These are phyloP conservation scores for Archaeoteleia sp. DNA, from an alignment of 2,888 invertebrate species.

Conservation along the genomic window DNA sequence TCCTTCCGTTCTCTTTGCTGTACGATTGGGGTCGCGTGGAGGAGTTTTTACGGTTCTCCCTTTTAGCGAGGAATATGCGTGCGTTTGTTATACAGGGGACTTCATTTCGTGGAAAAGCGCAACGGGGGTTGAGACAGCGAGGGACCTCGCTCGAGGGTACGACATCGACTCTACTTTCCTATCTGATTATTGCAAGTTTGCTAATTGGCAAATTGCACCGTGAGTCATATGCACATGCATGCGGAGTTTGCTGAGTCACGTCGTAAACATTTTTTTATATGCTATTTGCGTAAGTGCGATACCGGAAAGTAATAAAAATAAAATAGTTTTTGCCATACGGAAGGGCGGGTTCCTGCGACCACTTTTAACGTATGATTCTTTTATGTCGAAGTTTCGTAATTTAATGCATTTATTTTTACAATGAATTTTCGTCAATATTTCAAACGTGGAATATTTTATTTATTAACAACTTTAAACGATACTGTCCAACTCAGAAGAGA, in stretches of 20 bases:
- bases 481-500: no score
- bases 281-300: slow-evolving; percentile 2
- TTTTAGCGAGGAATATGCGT: slow-evolving; percentile 47
- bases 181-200: slow-evolving; percentile 67
- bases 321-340: slow-evolving; percentile 40
- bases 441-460: no score
- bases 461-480: no score
- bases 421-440: no score
- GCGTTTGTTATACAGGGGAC: slow-evolving; percentile 31
- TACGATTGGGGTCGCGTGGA: slow-evolving; percentile 18
- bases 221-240: slow-evolving; percentile 58
- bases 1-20: slow-evolving; percentile 33
- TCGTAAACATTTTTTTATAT: slow-evolving; percentile 26
- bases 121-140: slow-evolving; percentile 36
- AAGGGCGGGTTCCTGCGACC: no score
- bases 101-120: slow-evolving; percentile 50
- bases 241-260: slow-evolving; percentile 18
- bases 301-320: slow-evolving; percentile 23
- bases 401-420: no score
- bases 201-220: slow-evolving; percentile 69
- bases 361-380: no score
- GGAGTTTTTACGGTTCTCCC: slow-evolving; percentile 7
- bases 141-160: slow-evolving; percentile 34
- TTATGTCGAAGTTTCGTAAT: no score
- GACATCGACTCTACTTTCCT: slow-evolving; percentile 53